Base-by-base conservation (phyloP, 2,113 vertebrate genomes). In the Serinus canaria region DNA sequence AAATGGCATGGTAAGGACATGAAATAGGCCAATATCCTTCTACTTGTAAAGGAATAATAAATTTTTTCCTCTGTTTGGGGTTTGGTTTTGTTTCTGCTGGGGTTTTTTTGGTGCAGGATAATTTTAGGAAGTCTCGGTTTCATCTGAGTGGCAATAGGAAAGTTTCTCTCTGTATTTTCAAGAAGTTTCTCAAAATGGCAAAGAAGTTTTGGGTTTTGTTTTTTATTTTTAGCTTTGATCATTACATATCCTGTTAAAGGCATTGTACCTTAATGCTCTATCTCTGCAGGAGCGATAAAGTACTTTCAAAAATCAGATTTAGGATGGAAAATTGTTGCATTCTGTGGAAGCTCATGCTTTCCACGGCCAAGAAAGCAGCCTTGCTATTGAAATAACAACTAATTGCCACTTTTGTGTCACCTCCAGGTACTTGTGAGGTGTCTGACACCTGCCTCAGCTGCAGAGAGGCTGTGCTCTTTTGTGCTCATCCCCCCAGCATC, bases 251-350 rank as follows among this genome's bases (percentile, higher is more conserved):
- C 81, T 86, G 50, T 92, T 90, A 79, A 82, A 79, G n/a, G 25
- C 53, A 18, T 52, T 82, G 53, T 23, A 62, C n/a, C 70, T 90
- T 68, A 85, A 76, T 58, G 69, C 76, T 70, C 31, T 16, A 47
- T 63, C 70, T 90, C 91, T 82, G 80, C 87, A 68, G 90, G 73
- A 55, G 73, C 14, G 66, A 31, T 49, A 58, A 88, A 81, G 55
- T 20, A 66, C 49, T 86, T 87, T 31, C 20, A 79, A 91, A 88
- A 96, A 82, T 84, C 66, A 84, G 28, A 63, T 84, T 89, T 90
- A 44, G 50, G 70, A 62, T 41, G 84, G 66, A 76, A 74, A 82
- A 78, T 92, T 37, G 49, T 84, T 79, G 69, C 15, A 8, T 62
- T 73, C n/a, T 69, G 37, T 93, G 84, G 62, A 90, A 70, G 52